Evolutionary conservation across 2,797 vertebrate genomes (phyloP), one percentile per base, ranked within the genome.

Genomic region (Danio kyathit): DNA sequence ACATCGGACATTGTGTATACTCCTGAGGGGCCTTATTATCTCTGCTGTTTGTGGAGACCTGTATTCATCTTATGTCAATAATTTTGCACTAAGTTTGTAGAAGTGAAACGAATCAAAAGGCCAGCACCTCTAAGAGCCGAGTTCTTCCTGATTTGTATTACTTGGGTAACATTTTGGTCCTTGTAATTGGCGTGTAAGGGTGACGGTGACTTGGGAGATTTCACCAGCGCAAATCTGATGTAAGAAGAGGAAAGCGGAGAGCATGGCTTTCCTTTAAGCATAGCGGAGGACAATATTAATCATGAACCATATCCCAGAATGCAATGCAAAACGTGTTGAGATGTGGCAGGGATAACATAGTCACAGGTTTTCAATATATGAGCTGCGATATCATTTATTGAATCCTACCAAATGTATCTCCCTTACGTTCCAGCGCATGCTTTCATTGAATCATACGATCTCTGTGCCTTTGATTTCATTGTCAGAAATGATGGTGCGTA

Each of bases 401-500:
- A 78, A 56, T 77, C 10, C 8, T 46, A 17, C 16, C n/a, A 48
- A 44, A 54, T 44, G 17, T 41, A 65, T 72, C 56, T 73, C 51
- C 63, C 41, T 49, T 48, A 10, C 38, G 7, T 52, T 69, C 52
- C 44, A 12, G 57, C 10, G 17, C 71, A 43, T 60, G 13, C 65
- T 72, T 82, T 63, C 54, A 76, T 82, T 63, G 29, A 79, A 74
- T 79, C 46, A n/a, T 38, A 74, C 54, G 4, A 64, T 81, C 70
- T 73, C 52, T 46, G 5, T 66, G 60, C 1, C 17, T 80, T 76
- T 76, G 66, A 81, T 81, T 81, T 80, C 44, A 72, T 67, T 82
- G 83, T 84, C 75, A 84, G 70, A 71, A 70, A 51, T 84, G 64
- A 51, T 84, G 64, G 77, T 29, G 41, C 13, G 11, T 70, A 40